Evolutionary conservation across 2,113 vertebrate genomes (phyloP).

Genomic region (Cottus gobio): DNA sequence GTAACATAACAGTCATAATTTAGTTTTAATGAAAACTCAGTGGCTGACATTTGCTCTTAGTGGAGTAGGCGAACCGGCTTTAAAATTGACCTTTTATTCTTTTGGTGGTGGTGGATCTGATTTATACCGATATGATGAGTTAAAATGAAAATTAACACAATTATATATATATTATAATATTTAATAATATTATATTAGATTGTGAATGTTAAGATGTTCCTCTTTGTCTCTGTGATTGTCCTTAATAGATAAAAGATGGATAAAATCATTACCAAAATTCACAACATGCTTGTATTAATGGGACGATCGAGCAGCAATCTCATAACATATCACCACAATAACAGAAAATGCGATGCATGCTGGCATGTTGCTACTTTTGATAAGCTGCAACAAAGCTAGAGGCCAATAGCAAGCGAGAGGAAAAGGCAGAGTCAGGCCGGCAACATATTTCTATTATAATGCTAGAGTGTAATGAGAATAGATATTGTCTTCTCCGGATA

Average conservation of each 20-base stretch:
- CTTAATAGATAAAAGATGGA: not conserved
- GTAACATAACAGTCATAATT: not conserved
- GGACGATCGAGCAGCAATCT: not conserved
- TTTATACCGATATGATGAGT: not conserved
- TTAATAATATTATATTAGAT: no score
- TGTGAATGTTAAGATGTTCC: not conserved
- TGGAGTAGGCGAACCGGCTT: not conserved
- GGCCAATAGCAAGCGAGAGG: not conserved
- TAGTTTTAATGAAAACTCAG: not conserved
- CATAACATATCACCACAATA: not conserved
- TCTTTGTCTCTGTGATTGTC: not conserved
- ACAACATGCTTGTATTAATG: not conserved
- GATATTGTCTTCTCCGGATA: constrained; percentile 7
- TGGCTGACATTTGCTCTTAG: not conserved
- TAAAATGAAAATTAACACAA: no score
- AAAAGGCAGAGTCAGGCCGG: not conserved
- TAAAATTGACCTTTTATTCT: not conserved
- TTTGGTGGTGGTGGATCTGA: not conserved
- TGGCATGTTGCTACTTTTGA: not conserved
- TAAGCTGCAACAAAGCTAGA: not conserved
- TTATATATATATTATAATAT: no score
- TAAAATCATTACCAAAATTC: not conserved
- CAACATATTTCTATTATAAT: not conserved
- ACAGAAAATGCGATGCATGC: not conserved
- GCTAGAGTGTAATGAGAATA: not conserved